A percentile compares a stretch with the other conserved stretches of the same genome.
phyloP scores from a whole-genome alignment of 2,888 invertebrate genomes.

The Ennomos fuscantarius region DNA sequence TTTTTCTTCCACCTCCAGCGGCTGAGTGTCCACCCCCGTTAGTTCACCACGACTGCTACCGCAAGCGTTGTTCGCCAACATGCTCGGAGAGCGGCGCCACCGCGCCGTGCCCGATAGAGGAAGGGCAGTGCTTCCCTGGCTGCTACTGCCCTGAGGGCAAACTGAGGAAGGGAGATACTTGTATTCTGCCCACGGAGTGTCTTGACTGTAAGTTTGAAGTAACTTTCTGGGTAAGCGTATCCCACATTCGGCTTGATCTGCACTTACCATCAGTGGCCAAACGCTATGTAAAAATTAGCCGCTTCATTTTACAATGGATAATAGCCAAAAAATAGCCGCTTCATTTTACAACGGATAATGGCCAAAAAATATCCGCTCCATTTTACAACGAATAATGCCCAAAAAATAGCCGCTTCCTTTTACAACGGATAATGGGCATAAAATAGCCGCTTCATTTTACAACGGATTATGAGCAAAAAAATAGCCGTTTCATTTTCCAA shows the following conservation, averaged over 20 bases:
- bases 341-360: no score
- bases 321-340: no score
- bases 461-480: no score
- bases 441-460: no score
- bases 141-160: conserved; percentile 93
- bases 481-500: no score
- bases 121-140: conserved; percentile 91
- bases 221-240: not conserved
- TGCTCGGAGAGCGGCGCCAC: conserved; percentile 84
- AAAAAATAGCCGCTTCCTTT: no score
- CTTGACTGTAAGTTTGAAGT: conserved; percentile 87
- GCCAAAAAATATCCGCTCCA: no score
- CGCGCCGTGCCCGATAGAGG: conserved; percentile 84
- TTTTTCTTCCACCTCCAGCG: conserved; percentile 69
- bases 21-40: conserved; percentile 90
- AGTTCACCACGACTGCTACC: conserved; percentile 93
- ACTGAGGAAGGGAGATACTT: conserved; percentile 86
- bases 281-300: no score
- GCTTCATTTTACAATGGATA: no score
- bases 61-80: conserved; percentile 90
- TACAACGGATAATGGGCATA: no score
- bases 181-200: conserved; percentile 89
- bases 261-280: no score
- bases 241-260: not conserved
- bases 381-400: no score